Conservation (phyloP, 1,140 invertebrate species). For the Drosophila kikkawai region DNA sequence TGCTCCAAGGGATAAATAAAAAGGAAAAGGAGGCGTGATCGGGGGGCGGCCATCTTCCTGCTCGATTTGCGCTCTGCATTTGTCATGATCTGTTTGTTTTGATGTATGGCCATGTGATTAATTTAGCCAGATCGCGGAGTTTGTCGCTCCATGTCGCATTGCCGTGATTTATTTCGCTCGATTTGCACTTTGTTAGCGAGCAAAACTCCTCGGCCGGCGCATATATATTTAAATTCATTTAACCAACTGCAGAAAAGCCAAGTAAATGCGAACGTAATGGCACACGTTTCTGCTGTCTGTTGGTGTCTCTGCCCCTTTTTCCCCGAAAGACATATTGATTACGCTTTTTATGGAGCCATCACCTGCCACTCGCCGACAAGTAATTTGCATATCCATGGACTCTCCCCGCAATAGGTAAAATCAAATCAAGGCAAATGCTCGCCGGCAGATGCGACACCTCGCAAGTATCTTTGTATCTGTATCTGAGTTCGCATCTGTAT, state of each 20-base stretch:
- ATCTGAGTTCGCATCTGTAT: conserved; percentile 15
- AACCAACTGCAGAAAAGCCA: conserved; percentile 7
- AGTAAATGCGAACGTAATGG: conserved; percentile 53
- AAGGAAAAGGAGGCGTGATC: conserved; percentile 9
- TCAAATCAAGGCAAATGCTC: conserved; percentile 78
- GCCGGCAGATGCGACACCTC: conserved; percentile 68
- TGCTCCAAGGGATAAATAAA: conserved; percentile 5
- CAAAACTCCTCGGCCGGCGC: not conserved
- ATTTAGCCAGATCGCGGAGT: conserved; percentile 57
- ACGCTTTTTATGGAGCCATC: conserved; percentile 70
- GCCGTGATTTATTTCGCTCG: conserved; percentile 58
- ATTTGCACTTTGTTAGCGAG: conserved; percentile 73
- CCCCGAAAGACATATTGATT: conserved; percentile 54
- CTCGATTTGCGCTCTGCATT: conserved; percentile 72
- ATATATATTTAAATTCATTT: conserved; percentile 29
- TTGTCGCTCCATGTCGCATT: conserved; percentile 33
- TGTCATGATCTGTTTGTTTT: conserved; percentile 83
- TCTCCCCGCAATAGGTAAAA: conserved; percentile 60
- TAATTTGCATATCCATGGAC: conserved; percentile 74
- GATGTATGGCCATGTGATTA: conserved; percentile 70
- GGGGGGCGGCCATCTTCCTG: conserved; percentile 27
- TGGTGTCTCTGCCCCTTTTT: too few species aligned
- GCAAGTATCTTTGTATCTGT: conserved; percentile 42
- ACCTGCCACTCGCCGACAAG: conserved; percentile 57
- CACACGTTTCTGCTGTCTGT: not conserved